Base-by-base conservation (phyloP, 1,140 invertebrate species). In the Pinna nobilis region DNA sequence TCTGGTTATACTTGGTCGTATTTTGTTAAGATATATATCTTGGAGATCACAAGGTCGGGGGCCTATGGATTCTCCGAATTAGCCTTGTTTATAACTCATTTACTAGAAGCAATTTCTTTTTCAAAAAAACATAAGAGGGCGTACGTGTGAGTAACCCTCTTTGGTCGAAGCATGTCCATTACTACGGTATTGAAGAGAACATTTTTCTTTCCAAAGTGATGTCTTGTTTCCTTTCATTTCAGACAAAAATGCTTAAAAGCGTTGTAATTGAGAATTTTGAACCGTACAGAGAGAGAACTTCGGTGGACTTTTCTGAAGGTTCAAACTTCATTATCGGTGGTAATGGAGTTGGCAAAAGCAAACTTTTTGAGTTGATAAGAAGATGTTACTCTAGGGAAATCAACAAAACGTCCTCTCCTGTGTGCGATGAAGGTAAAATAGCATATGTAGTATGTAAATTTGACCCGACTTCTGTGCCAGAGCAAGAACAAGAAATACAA, bases 351-450 rank as follows among this genome's bases (percentile, higher is more conserved):
- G 71, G 71, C 4, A 74, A 74, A 18, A 39, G 39, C 15, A 39
- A 25, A 9, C 39, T 74, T 28, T 66, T 74, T 7, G 71, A 74
- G 51, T 7, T 67, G 13, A 67, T 67, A 18, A 32, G 71, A 7
- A n/a, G 71, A 7, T 67, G 64, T 20, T 30, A 60, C 18, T 49
- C 63, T 20, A 50, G 32, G 3, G 37, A 59, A 15, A 25, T 49
- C 1, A 74, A 67, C 25, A 39, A 28, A 28, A 18, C 15, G 20
- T 25, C 37, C 15, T 25, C 68, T 1, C 50, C 25, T 23, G 28
- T 60, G 9, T 20, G 15, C n/a, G 47, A 70, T 44, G 39, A 49
- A n/a, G 7, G 3, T 1, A 35, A 25, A 13, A 13, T 32, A 30
- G 41, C 57, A 20, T 70, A 61, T 23, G 55, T 50, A 18, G 15